phyloP scores from a whole-genome alignment of 2,888 invertebrate species.

The Falcaria lacertinaria region DNA sequence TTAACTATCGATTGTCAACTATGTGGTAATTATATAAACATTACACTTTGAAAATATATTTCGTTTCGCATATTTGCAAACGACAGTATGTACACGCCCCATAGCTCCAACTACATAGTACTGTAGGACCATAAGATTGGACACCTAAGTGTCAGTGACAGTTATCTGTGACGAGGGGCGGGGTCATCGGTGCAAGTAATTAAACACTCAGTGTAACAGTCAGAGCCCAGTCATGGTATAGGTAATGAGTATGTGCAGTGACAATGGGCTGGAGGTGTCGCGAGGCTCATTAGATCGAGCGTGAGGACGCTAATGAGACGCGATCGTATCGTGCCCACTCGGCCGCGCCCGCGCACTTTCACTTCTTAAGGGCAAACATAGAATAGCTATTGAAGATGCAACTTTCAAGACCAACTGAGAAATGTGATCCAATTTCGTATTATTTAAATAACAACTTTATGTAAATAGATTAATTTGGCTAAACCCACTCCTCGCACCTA shows the following conservation, averaged over 20 bases:
- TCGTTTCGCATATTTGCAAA: too few relatives aligned
- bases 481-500: too few relatives aligned
- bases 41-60: too few relatives aligned
- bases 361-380: constrained; percentile 51
- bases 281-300: constrained; percentile 55
- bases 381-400: constrained; percentile 21
- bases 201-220: constrained; percentile 27
- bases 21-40: too few relatives aligned
- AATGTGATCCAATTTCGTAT: constrained; percentile 10
- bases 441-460: too few relatives aligned
- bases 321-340: constrained; percentile 49
- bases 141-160: neutral
- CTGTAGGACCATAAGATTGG: too few relatives aligned
- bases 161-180: constrained; percentile 5
- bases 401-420: constrained; percentile 19
- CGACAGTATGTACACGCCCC: neutral
- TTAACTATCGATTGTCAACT: too few relatives aligned
- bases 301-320: constrained; percentile 63
- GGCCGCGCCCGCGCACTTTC: constrained; percentile 51
- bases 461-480: too few relatives aligned
- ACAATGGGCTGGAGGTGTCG: constrained; percentile 40
- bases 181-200: constrained; percentile 32
- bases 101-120: too few relatives aligned
- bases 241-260: neutral
- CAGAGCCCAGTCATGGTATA: constrained; percentile 20